Evolutionary conservation across 2,797 vertebrate genomes (phyloP), one percentile per base, ranked within the genome.

Genomic region (Hozukius guyotensis): DNA sequence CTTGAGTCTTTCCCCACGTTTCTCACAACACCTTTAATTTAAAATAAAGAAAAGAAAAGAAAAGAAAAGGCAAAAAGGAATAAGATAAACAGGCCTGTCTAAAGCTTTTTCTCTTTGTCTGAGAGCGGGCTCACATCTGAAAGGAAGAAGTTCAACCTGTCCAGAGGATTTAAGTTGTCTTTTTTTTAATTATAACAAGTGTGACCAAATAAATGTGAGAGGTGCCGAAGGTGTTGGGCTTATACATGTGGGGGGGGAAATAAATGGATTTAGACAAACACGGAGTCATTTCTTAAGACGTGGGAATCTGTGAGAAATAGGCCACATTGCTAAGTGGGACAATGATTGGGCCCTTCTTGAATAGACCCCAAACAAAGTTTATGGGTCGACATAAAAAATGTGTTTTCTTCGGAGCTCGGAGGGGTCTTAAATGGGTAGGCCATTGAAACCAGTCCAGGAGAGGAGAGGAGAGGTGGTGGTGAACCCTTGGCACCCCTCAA

Each of bases 391-490:
- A 94, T 95, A 93, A 93, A 94, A 94, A 91, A 96, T 94, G 95
- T 91, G 90, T 94, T 96, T 94, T 94, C 92, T 91, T 84, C 88
- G 66, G 83, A 87, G 81, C 93, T 82, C 89, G 84, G 95, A 90
- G 93, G 93, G 94, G 89, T 90, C 91, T 92, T 93, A 92, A 93
- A 95, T 93, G 95, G 95, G 95, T 94, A 94, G 88, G 76, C 91
- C 86, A 91, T 93, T 94, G 91, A 94, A 92, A 85, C 85, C 87
- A 78, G 85, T 89, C 86, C 89, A 90, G 89, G 85, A 95, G 96
- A 95, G 96, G 96, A 95, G 96, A 90, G 89, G 85, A 95, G 96
- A 96, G 96, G 95, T 95, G 96, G 96, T 95, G 96, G 94, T 96
- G 96, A 96, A 97, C 94, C 96, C 94, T 97, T 96, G 94, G 93